Conservation (phyloP, 30 jellyfish, hydroid and myxozoan species). For the Aurelia coerulea region DNA sequence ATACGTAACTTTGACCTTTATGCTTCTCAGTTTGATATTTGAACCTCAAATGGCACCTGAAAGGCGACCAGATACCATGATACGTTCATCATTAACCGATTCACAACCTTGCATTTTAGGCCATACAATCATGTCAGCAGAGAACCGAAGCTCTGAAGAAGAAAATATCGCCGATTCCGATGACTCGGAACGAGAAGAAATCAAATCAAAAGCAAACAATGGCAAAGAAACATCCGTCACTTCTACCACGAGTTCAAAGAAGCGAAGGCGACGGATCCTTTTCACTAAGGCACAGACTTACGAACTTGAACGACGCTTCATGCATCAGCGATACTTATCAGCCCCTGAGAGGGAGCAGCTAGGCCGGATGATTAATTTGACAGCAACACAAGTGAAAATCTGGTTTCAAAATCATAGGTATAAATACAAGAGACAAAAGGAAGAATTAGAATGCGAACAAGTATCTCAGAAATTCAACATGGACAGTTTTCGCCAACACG, state of each 20-base stretch:
- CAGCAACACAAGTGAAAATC: slow-evolving; percentile 84
- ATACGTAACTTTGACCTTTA: no score
- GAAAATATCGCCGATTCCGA: slow-evolving; percentile 39
- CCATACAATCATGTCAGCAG: background rate
- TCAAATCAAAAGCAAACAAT: background rate
- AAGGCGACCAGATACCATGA: no score
- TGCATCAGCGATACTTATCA: slow-evolving; percentile 81
- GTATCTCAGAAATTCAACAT: slow-evolving; percentile 39
- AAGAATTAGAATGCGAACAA: slow-evolving; percentile 67
- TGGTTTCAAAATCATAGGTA: slow-evolving; percentile 90
- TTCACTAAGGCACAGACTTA: slow-evolving; percentile 82
- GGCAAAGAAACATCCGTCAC: slow-evolving; percentile 42
- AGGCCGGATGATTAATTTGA: slow-evolving; percentile 78
- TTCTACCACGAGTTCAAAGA: slow-evolving; percentile 52
- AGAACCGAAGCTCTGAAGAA: slow-evolving; percentile 26
- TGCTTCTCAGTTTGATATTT: no score
- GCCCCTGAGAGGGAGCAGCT: slow-evolving; percentile 91
- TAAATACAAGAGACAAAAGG: slow-evolving; percentile 83
- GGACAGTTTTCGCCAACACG: slow-evolving; percentile 47
- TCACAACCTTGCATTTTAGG: background rate
- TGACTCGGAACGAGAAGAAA: slow-evolving; percentile 38
- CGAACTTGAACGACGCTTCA: slow-evolving; percentile 80
- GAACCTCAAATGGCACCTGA: no score
- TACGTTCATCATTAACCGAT: background rate
- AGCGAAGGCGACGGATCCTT: slow-evolving; percentile 79